phyloP scores from a whole-genome alignment of 2,888 invertebrate genomes.

The Clistopyga incitator region DNA sequence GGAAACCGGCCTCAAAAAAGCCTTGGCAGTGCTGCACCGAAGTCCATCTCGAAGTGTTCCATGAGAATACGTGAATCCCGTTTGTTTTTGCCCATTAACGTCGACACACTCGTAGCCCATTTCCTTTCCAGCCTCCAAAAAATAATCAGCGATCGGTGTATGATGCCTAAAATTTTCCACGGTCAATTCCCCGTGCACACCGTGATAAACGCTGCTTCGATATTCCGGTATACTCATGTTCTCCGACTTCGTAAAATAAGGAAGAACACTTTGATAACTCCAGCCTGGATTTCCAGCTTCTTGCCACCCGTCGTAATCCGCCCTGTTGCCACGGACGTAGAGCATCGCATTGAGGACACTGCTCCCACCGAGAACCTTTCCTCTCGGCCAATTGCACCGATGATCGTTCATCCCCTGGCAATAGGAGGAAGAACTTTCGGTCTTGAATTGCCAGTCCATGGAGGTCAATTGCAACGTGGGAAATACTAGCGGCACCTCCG shows the following conservation, averaged over 20 bases:
- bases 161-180: slow-evolving; percentile 89
- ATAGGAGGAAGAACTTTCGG: slow-evolving; percentile 89
- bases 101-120: slow-evolving; percentile 90
- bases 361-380: slow-evolving; percentile 87
- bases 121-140: slow-evolving; percentile 89
- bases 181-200: slow-evolving; percentile 89
- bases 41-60: slow-evolving; percentile 92
- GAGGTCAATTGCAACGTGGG: slow-evolving; percentile 90
- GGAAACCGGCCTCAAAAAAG: slow-evolving; percentile 89
- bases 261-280: slow-evolving; percentile 90
- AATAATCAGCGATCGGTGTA: slow-evolving; percentile 89
- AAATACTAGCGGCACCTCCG: slow-evolving; percentile 90
- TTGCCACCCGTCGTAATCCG: slow-evolving; percentile 95
- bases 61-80: slow-evolving; percentile 91
- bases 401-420: slow-evolving; percentile 85
- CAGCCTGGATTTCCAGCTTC: slow-evolving; percentile 91
- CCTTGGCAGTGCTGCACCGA: slow-evolving; percentile 94
- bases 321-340: slow-evolving; percentile 93
- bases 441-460: slow-evolving; percentile 93
- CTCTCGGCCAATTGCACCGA: slow-evolving; percentile 84
- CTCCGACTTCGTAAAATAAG: slow-evolving; percentile 93
- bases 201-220: slow-evolving; percentile 88
- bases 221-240: slow-evolving; percentile 89
- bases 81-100: slow-evolving; percentile 91
- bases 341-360: slow-evolving; percentile 96